Evolutionary conservation across 1,140 invertebrate species (phyloP).

Genomic region (Drosophila kikkawai): DNA sequence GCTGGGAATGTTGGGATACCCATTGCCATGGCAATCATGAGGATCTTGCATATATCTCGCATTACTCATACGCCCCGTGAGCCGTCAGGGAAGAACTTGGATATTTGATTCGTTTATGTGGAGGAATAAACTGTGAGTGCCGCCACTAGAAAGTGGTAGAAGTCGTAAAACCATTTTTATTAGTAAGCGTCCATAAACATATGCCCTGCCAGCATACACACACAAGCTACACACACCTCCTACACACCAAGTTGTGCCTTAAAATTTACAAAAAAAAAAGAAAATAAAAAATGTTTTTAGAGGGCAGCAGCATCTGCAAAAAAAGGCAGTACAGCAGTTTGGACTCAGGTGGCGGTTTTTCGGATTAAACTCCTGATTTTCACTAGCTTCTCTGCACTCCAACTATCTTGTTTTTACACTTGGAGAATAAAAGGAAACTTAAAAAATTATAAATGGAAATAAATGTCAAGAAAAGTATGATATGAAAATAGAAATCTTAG

Average conservation of each 20-base stretch:
- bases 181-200: constrained; percentile 71
- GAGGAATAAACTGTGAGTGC: constrained; percentile 53
- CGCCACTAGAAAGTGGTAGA: constrained; percentile 31
- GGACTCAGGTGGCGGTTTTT: constrained; percentile 22
- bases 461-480: too few species aligned
- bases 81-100: not conserved
- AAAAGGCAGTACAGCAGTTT: constrained; percentile 21
- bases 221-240: not conserved
- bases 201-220: constrained; percentile 31
- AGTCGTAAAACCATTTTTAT: constrained; percentile 80
- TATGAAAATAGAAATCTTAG: too few species aligned
- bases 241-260: constrained; percentile 10
- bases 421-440: not conserved
- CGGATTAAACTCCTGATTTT: constrained; percentile 25
- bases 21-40: constrained; percentile 21
- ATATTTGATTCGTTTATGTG: constrained; percentile 48
- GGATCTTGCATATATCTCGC: constrained; percentile 10
- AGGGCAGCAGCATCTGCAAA: constrained; percentile 31
- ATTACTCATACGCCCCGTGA: constrained; percentile 51
- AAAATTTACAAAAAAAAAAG: constrained; percentile 21
- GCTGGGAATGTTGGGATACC: constrained; percentile 32
- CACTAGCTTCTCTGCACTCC: constrained; percentile 10
- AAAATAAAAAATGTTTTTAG: not conserved
- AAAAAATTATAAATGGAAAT: too few species aligned
- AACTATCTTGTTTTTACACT: constrained; percentile 10